phyloP scores from a whole-genome alignment of 2,113 vertebrate genomes.

The Columba livia region DNA sequence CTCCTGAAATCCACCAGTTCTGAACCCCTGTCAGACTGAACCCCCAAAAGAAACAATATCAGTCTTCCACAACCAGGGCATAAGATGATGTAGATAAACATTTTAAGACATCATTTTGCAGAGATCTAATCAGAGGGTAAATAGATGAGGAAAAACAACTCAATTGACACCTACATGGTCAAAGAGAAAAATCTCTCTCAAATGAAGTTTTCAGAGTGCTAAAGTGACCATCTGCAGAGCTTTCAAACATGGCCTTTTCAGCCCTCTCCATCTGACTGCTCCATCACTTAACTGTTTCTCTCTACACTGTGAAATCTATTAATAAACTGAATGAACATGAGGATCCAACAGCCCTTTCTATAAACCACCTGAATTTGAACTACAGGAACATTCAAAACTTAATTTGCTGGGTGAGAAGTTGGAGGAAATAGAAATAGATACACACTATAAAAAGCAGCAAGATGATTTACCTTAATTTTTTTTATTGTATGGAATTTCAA shows the following conservation, averaged over 20 bases:
- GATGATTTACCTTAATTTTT: neutral
- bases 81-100: neutral
- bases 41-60: neutral
- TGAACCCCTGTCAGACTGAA: neutral
- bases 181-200: neutral
- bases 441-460: neutral
- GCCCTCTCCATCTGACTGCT: neutral
- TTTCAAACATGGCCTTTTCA: neutral
- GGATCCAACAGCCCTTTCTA: neutral
- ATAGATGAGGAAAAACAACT: neutral
- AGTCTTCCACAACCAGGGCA: neutral
- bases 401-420: neutral
- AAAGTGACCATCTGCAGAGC: neutral
- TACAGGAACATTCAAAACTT: neutral
- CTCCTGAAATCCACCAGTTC: neutral
- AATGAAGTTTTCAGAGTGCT: neutral
- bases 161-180: neutral
- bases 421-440: neutral
- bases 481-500: neutral
- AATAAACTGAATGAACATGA: neutral
- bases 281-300: neutral
- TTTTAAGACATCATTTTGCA: neutral
- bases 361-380: neutral
- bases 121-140: neutral
- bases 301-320: neutral